These are phyloP conservation scores for Sipha flava DNA, from an alignment of 1,140 invertebrate genomes.

Conservation along the genomic window DNA sequence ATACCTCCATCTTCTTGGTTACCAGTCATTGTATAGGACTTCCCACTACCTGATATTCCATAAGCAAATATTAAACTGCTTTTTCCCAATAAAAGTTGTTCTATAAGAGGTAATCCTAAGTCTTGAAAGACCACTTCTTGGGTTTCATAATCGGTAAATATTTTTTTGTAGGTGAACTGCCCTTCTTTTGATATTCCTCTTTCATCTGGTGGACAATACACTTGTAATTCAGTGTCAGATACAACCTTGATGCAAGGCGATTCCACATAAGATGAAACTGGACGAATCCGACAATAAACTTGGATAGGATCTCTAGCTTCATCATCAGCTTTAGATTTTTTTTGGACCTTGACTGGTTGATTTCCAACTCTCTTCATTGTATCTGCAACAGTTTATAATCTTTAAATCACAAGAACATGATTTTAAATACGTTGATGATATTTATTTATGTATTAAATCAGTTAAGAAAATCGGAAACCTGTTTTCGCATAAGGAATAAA, in stretches of 20 bases:
- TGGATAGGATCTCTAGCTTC: constrained; percentile 36
- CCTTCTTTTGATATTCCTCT: constrained; percentile 58
- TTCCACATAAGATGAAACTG: constrained; percentile 31
- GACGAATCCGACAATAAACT: constrained; percentile 39
- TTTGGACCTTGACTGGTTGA: constrained; percentile 9
- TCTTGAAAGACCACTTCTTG: constrained; percentile 63
- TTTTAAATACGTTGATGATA: no score
- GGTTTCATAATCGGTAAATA: constrained; percentile 67
- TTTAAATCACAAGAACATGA: no score
- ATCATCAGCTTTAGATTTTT: background rate
- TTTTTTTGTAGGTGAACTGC: constrained; percentile 69
- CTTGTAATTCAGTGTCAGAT: constrained; percentile 57
- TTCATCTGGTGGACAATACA: constrained; percentile 53
- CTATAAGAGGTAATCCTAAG: constrained; percentile 70
- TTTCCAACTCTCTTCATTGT: background rate
- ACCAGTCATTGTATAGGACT: constrained; percentile 91
- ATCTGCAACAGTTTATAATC: background rate
- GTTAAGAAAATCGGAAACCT: no score
- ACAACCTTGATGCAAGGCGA: constrained; percentile 59
- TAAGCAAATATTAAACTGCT: constrained; percentile 92
- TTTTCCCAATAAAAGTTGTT: constrained; percentile 66
- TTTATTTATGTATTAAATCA: no score
- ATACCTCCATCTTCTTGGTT: constrained; percentile 50
- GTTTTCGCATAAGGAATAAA: no score
- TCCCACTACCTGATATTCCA: constrained; percentile 91